Conservation (phyloP, 2,888 invertebrate species). For the Zelleria hepariella region DNA sequence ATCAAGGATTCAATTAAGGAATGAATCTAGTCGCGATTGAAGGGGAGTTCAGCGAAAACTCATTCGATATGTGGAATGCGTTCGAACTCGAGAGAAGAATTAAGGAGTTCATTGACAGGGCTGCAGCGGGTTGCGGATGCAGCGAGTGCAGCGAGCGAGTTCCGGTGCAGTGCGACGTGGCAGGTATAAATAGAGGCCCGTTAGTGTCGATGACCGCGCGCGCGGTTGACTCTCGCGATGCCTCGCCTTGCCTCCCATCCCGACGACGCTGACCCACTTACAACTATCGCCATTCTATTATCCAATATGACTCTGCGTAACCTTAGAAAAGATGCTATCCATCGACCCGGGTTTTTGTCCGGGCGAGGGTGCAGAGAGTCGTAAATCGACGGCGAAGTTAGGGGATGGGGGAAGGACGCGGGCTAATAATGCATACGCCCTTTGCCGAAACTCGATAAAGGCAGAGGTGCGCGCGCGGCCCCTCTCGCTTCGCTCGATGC, state of each 20-base stretch:
- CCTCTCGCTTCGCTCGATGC: conserved; percentile 20
- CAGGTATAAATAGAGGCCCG: conserved; percentile 72
- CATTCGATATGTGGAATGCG: neutral
- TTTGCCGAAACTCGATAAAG: conserved; percentile 50
- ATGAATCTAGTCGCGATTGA: neutral
- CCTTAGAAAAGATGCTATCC: neutral
- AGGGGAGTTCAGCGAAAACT: neutral
- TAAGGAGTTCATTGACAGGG: conserved; percentile 64
- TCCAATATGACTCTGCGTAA: neutral
- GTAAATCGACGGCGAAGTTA: neutral
- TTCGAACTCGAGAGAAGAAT: conserved; percentile 9
- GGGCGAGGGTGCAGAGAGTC: neutral
- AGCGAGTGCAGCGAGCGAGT: conserved; percentile 65
- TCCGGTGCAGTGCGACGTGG: conserved; percentile 63
- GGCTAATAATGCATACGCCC: conserved; percentile 60
- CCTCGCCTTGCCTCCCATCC: neutral
- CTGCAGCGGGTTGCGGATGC: conserved; percentile 54
- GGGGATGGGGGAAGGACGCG: conserved; percentile 30
- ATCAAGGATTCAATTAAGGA: neutral
- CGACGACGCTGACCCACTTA: conserved; percentile 16
- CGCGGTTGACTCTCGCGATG: conserved; percentile 1
- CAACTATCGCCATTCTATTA: conserved; percentile 24
- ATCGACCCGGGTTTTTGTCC: conserved; percentile 6
- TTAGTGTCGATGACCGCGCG: conserved; percentile 68
- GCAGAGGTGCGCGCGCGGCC: conserved; percentile 49